Evolutionary conservation across 2,113 vertebrate species (phyloP).

Genomic region (Chaenocephalus aceratus): DNA sequence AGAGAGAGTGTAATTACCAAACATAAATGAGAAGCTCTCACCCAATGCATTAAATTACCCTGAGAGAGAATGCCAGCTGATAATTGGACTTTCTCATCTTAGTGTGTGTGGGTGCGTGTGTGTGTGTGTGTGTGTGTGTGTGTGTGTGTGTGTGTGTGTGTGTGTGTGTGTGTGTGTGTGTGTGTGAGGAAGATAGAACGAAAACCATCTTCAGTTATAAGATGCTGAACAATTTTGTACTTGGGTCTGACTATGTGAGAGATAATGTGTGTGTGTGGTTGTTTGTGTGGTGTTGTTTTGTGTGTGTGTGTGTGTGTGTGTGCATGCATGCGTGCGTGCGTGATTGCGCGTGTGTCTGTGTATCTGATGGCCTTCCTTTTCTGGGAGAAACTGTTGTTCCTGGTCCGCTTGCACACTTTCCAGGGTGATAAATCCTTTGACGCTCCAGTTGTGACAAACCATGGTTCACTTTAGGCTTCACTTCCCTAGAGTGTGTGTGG

Average conservation of each 20-base stretch:
- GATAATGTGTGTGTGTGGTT: not conserved
- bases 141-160: not conserved
- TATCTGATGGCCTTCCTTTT: slow-evolving; percentile 55
- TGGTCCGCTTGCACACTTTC: slow-evolving; percentile 43
- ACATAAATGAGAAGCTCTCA: slow-evolving; percentile 83
- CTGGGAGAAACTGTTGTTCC: slow-evolving; percentile 41
- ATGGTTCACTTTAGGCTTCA: slow-evolving; percentile 55
- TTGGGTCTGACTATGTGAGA: not conserved
- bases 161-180: not conserved
- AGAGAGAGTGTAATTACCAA: slow-evolving; percentile 83
- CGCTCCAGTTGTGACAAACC: slow-evolving; percentile 66
- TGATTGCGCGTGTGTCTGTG: slow-evolving; percentile 10
- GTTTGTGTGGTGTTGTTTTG: slow-evolving; percentile 12
- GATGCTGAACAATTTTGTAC: slow-evolving; percentile 32
- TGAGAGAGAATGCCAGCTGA: slow-evolving; percentile 78
- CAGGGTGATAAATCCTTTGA: slow-evolving; percentile 64
- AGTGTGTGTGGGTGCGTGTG: slow-evolving; percentile 23
- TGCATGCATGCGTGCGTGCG: too few relatives aligned
- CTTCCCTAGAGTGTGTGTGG: slow-evolving; percentile 41
- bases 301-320: too few relatives aligned
- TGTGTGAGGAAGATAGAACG: not conserved
- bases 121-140: not conserved
- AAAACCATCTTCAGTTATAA: slow-evolving; percentile 44
- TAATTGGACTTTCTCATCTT: slow-evolving; percentile 81
- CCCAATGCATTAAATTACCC: slow-evolving; percentile 83